A percentile compares a stretch with the other conserved stretches of the same genome.
Conservation (phyloP, 2,113 vertebrate genomes). For the Dicrurus megarhynchus region DNA sequence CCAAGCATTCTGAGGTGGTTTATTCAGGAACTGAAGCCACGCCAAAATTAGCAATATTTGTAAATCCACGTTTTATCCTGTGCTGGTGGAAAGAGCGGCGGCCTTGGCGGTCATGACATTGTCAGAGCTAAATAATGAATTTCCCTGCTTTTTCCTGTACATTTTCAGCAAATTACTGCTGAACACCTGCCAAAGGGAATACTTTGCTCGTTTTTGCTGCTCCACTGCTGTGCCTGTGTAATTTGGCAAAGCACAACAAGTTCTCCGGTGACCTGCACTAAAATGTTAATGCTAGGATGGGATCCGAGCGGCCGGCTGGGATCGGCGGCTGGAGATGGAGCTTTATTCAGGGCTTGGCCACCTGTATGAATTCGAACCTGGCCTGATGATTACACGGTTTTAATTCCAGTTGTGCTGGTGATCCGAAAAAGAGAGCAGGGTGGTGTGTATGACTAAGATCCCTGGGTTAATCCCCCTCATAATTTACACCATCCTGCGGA, state of each 20-base stretch:
- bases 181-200: slow-evolving; percentile 57
- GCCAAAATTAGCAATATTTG: not conserved
- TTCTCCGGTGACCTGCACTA: not conserved
- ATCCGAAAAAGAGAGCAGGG: rapidly evolving
- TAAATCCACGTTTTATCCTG: not conserved
- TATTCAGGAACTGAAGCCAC: not conserved
- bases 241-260: not conserved
- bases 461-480: not conserved
- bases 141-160: not conserved
- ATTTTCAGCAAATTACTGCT: slow-evolving; percentile 14
- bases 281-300: not conserved
- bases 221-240: not conserved
- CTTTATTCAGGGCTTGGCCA: not conserved
- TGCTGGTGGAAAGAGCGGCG: not conserved
- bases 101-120: slow-evolving; percentile 17
- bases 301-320: not conserved
- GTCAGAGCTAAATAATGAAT: slow-evolving; percentile 32
- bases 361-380: not conserved
- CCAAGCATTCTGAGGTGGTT: rapidly evolving
- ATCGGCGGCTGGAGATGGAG: not conserved
- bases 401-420: not conserved
- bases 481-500: rapidly evolving
- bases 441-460: rapidly evolving
- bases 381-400: rapidly evolving
- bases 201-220: not conserved